Evolutionary conservation across 2,888 invertebrate species (phyloP), one percentile per base, ranked within the genome.

Genomic region (Mycalesis mineus): DNA sequence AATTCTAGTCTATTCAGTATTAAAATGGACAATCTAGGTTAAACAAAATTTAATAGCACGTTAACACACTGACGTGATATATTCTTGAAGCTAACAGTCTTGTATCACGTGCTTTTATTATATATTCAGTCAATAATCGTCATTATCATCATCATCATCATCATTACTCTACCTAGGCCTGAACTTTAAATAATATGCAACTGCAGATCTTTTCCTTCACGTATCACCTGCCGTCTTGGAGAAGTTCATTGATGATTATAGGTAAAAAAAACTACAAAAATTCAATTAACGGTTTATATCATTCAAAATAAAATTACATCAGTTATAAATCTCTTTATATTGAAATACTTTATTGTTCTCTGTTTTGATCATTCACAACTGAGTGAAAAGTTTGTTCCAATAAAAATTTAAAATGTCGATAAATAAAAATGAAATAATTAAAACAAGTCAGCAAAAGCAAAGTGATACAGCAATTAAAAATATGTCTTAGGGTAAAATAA

Each of bases 261-360:
- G 44, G 63, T 56, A 66, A 63, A 67, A 75, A 74, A 66, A 68
- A 66, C 63, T 60, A 63, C 67, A 40, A 29, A 60, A n/a, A 62
- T 77, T 73, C 68, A 79, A 78, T 80, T 77, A 86, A 84, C 80
- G 73, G 79, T 84, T 85, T 83, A 82, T 83, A 83, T 79, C 76
- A 74, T 74, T 66, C 63, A 61, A 63, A 66, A 67, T 70, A 68
- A 70, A 72, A 68, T 68, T 65, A 69, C 68, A 76, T 75, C 70
- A 70, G 75, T 77, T 74, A 80, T 77, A 78, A 79, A 78, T 78
- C 68, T 75, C 71, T 80, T 81, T 82, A 85, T 66, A 66, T 67
- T 72, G 61, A 71, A 78, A 75, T 78, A 83, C 81, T 77, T 78
- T 78, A 80, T 80, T 70, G 78, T 83, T 86, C 78, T 71, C 50